Base-by-base conservation (phyloP, 2,888 invertebrate species). In the Dasysyrphus albostriatus region DNA sequence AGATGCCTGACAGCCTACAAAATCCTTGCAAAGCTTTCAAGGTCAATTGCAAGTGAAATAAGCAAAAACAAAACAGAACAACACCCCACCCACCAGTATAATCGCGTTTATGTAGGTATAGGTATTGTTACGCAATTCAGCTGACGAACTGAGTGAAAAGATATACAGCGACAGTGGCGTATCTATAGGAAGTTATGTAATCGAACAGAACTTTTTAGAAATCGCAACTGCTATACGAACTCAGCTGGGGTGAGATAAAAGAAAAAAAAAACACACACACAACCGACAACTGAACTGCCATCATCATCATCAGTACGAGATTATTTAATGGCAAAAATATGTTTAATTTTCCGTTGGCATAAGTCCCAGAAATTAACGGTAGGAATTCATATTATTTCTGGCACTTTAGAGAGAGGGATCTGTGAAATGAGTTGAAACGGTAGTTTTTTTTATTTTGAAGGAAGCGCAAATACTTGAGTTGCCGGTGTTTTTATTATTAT, bases 301-400 rank as follows among this genome's bases (percentile, higher is more conserved):
- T n/a, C 67, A 37, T 10, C 37, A 61, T 14, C 65, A 54, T 69
- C 69, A 51, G 34, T 39, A 51, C 37, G 37, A 69, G 54, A 69
- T 69, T 69, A 75, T 81, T 81, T 54, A 76, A 76, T 80, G 75
- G 75, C 56, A 61, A n/a, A 73, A 70, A 80, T 72, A 72, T 76
- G 51, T 67, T 81, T 81, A 49, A 34, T 76, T 76, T 81, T 70
- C 47, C 12, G 19, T 61, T 84, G 84, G 84, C 80, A 59, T 59
- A 34, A 47, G 9, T 65, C 84, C 84, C 39, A 76, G 61, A 81
- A 84, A 84, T 59, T 65, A 67, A 51, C 75, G 75, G 65, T 70
- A 63, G 65, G 70, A 84, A 72, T 72, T 80, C 44, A 51, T 80
- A 63, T 84, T 69, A 39, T 84, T 72, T 72, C 75, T 83, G 73